Conservation (phyloP, 2,888 invertebrate species). For the Prosopocoilus inquinatus region DNA sequence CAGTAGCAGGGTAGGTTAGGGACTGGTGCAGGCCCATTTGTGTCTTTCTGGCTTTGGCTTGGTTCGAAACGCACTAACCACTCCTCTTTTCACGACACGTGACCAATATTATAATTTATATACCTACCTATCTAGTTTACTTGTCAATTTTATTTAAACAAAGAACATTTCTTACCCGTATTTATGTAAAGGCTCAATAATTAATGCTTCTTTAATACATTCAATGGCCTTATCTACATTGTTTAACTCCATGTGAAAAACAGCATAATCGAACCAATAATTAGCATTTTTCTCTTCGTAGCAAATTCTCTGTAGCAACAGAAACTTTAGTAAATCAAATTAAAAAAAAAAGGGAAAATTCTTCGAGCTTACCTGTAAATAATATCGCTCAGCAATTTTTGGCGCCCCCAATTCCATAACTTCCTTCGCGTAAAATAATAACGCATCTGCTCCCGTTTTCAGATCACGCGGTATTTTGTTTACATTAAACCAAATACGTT, state of each 20-base stretch:
- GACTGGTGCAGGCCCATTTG: too few relatives aligned
- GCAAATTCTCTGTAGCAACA: constrained; percentile 36
- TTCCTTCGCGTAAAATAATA: constrained; percentile 43
- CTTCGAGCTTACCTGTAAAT: constrained; percentile 37
- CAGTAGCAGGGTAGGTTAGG: too few relatives aligned
- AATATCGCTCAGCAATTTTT: constrained; percentile 41
- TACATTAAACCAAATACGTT: constrained; percentile 23
- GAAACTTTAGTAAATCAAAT: neutral
- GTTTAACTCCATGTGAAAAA: constrained; percentile 38
- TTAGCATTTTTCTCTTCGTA: constrained; percentile 35
- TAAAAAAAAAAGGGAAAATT: neutral
- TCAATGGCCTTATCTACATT: constrained; percentile 41
- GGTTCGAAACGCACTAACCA: too few relatives aligned
- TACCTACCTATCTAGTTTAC: too few relatives aligned
- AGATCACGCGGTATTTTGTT: constrained; percentile 12
- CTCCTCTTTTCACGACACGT: too few relatives aligned
- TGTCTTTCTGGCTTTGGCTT: too few relatives aligned
- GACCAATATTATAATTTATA: too few relatives aligned
- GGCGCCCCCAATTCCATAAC: constrained; percentile 40
- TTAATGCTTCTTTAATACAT: constrained; percentile 43
- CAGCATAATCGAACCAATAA: constrained; percentile 46
- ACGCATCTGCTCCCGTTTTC: constrained; percentile 15
- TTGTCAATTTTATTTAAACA: neutral
- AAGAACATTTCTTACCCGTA: constrained; percentile 34
- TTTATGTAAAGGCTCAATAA: constrained; percentile 33